Evolutionary conservation across 2,797 vertebrate genomes (phyloP).

Genomic region (Acanthis flammea): DNA sequence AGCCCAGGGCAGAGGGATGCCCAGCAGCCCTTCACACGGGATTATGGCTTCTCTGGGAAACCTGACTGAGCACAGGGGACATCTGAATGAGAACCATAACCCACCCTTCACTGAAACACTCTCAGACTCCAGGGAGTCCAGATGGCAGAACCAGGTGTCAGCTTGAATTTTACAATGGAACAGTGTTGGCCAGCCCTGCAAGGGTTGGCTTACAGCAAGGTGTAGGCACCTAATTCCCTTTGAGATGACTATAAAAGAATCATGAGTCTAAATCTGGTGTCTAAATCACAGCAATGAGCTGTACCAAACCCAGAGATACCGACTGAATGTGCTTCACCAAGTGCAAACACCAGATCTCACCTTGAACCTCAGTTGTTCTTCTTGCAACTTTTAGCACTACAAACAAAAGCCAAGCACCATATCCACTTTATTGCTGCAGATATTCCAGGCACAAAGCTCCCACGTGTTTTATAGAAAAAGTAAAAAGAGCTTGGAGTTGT

Average conservation of each 20-base stretch:
- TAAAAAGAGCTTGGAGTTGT: slow-evolving; percentile 58
- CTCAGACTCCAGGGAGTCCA: background rate
- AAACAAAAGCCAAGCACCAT: slow-evolving; percentile 30
- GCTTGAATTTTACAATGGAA: background rate
- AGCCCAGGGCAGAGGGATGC: background rate
- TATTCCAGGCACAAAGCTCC: slow-evolving; percentile 53
- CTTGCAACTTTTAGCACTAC: background rate
- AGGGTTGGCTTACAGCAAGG: background rate
- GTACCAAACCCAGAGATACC: background rate
- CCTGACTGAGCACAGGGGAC: background rate
- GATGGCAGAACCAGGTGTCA: background rate
- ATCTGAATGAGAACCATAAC: background rate
- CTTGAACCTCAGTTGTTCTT: background rate
- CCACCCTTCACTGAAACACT: background rate
- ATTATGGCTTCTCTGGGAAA: background rate
- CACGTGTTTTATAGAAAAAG: slow-evolving; percentile 45
- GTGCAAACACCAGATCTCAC: background rate
- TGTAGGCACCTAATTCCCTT: background rate
- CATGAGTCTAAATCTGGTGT: background rate
- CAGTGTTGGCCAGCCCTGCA: background rate
- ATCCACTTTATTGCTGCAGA: slow-evolving; percentile 44
- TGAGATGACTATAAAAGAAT: background rate
- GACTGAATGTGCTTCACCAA: background rate
- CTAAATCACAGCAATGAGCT: background rate
- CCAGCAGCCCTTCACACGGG: rapidly evolving